phyloP scores from a whole-genome alignment of 2,888 invertebrate genomes.

The Cephus sareptanus region DNA sequence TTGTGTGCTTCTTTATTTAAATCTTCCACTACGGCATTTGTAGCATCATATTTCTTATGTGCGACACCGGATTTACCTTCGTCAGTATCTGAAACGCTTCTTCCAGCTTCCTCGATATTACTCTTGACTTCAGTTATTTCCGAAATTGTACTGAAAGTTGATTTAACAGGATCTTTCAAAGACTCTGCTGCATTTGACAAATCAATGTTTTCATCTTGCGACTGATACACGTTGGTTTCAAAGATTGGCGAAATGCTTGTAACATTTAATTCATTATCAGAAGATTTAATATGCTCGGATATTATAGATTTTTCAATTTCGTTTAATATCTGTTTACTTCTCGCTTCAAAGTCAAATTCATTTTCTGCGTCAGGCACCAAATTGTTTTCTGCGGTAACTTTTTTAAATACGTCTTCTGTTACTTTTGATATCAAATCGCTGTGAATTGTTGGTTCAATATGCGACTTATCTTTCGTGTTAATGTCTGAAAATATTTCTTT shows the following conservation, averaged over 20 bases:
- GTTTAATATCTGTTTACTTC: constrained; percentile 54
- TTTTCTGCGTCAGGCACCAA: constrained; percentile 26
- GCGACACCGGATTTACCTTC: background rate
- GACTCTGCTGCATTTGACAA: constrained; percentile 41
- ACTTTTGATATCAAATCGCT: constrained; percentile 25
- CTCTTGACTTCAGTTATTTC: constrained; percentile 33
- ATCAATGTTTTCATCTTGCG: constrained; percentile 42
- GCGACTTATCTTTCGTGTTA: background rate
- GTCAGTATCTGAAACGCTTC: background rate
- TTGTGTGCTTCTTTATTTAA: background rate
- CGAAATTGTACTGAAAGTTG: constrained; percentile 47
- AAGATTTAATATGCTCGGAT: constrained; percentile 46
- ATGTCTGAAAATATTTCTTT: background rate
- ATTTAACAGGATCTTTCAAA: constrained; percentile 39
- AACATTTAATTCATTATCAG: constrained; percentile 24
- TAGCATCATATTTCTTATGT: background rate
- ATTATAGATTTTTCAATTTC: constrained; percentile 58
- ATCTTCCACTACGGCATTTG: background rate
- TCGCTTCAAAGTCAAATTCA: constrained; percentile 53
- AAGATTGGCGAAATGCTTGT: constrained; percentile 19
- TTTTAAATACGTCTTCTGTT: constrained; percentile 26
- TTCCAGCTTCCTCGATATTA: constrained; percentile 15
- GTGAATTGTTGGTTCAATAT: background rate
- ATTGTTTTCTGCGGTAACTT: constrained; percentile 11
- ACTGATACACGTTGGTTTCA: constrained; percentile 39